Conservation (phyloP, 1,140 invertebrate genomes). For the Pseudomyrmex dendroicus region DNA sequence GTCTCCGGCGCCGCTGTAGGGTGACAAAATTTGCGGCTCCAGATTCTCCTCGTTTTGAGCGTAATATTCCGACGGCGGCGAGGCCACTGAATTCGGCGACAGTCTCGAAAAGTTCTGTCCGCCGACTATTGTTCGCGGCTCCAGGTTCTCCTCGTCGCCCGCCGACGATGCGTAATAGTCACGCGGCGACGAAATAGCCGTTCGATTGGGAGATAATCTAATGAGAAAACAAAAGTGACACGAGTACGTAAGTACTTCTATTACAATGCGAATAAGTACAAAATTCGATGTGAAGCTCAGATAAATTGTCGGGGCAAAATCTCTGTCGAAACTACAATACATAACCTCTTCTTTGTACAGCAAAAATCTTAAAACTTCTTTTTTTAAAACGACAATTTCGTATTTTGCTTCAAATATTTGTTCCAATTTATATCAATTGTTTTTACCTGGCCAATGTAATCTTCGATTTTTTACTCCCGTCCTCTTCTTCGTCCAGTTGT, state of each 20-base stretch:
- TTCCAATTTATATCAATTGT: neutral
- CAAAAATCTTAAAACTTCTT: no score
- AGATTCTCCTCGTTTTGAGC: slow-evolving; percentile 83
- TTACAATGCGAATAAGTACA: no score
- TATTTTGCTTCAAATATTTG: neutral
- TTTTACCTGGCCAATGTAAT: slow-evolving; percentile 64
- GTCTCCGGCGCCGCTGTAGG: slow-evolving; percentile 79
- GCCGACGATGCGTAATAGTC: slow-evolving; percentile 77
- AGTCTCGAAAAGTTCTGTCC: slow-evolving; percentile 74
- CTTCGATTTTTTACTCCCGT: slow-evolving; percentile 67
- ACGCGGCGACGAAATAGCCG: slow-evolving; percentile 69
- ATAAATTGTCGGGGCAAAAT: no score
- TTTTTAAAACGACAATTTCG: no score
- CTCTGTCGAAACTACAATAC: no score
- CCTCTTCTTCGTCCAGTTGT: slow-evolving; percentile 65
- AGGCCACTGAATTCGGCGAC: slow-evolving; percentile 79
- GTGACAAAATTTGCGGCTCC: slow-evolving; percentile 80
- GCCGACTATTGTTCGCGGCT: slow-evolving; percentile 69
- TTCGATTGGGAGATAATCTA: slow-evolving; percentile 81
- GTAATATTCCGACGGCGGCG: slow-evolving; percentile 85
- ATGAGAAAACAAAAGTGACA: neutral
- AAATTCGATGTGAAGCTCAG: neutral
- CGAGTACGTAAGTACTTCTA: neutral
- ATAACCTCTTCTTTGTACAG: no score
- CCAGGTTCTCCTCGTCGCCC: slow-evolving; percentile 83